Percentiles rank a stretch among this genome's conserved stretches.
phyloP scores from a whole-genome alignment of 1,140 invertebrate species.

The Drosophila tristis region DNA sequence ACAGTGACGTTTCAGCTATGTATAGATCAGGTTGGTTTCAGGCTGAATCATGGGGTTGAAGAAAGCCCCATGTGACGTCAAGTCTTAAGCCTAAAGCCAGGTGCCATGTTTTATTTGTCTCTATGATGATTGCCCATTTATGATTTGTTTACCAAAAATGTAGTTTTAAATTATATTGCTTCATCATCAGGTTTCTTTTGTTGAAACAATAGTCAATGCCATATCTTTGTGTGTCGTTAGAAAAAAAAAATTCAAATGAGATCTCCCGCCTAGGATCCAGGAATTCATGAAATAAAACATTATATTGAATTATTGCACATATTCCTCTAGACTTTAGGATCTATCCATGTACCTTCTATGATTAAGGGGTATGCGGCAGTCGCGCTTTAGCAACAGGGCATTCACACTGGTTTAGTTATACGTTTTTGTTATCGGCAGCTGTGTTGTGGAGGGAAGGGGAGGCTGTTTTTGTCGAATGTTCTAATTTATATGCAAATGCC shows the following conservation, averaged over 20 bases:
- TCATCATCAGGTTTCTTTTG: constrained; percentile 52
- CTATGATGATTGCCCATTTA: constrained; percentile 39
- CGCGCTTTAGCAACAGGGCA: too few species aligned
- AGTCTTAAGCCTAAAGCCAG: constrained; percentile 6
- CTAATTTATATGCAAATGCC: constrained; percentile 80
- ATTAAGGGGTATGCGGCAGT: too few species aligned
- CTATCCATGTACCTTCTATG: too few species aligned
- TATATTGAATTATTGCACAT: too few species aligned
- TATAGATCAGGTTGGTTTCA: constrained; percentile 9
- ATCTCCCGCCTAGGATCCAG: too few species aligned
- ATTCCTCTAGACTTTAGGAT: too few species aligned
- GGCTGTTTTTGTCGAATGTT: constrained; percentile 60
- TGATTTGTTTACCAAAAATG: constrained; percentile 29
- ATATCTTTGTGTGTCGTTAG: constrained; percentile 14
- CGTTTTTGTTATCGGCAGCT: constrained; percentile 24
- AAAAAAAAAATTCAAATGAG: constrained; percentile 6
- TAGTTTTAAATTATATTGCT: constrained; percentile 24
- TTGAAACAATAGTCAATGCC: constrained; percentile 35
- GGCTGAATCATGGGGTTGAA: constrained; percentile 25
- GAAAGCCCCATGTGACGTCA: constrained; percentile 44
- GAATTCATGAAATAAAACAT: too few species aligned
- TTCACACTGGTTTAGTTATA: constrained; percentile 19
- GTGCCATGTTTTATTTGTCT: constrained; percentile 27
- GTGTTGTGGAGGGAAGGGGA: constrained; percentile 7
- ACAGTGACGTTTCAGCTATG: constrained; percentile 33